Conservation (phyloP, 2,888 invertebrate genomes). For the Gymnoscelis rufifasciata region DNA sequence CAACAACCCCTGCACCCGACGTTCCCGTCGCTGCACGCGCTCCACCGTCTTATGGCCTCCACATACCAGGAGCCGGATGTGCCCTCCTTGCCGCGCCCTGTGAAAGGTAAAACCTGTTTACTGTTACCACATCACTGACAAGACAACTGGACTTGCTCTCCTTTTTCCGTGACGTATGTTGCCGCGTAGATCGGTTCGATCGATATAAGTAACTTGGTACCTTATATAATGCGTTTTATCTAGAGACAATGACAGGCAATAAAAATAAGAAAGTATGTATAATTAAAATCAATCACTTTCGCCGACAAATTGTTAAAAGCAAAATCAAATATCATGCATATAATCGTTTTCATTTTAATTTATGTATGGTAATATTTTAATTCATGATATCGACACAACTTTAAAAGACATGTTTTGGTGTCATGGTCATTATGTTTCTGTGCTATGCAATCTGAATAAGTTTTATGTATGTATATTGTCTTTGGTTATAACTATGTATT, state of each 20-base stretch:
- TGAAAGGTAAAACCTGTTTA: constrained; percentile 80
- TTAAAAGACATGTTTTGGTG: not conserved
- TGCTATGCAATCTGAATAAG: no score
- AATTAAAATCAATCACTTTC: no score
- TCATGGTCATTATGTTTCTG: not conserved
- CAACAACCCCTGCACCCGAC: constrained; percentile 97
- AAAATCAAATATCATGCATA: no score
- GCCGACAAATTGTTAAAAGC: no score
- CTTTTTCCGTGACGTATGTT: constrained; percentile 17
- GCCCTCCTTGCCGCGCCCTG: constrained; percentile 88
- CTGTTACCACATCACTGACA: constrained; percentile 25
- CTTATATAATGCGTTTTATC: no score
- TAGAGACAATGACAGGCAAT: no score
- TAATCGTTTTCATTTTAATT: no score
- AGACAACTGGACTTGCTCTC: constrained; percentile 26
- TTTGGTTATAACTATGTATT: no score
- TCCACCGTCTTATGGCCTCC: constrained; percentile 89
- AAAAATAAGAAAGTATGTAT: no score
- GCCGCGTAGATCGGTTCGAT: constrained; percentile 9
- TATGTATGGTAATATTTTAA: not conserved
- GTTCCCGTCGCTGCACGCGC: constrained; percentile 88
- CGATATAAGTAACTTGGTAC: no score
- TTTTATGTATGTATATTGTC: no score
- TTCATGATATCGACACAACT: not conserved
- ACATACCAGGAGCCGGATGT: constrained; percentile 89